Evolutionary conservation across 2,113 vertebrate genomes (phyloP).

Genomic region (Ondatra zibethicus): DNA sequence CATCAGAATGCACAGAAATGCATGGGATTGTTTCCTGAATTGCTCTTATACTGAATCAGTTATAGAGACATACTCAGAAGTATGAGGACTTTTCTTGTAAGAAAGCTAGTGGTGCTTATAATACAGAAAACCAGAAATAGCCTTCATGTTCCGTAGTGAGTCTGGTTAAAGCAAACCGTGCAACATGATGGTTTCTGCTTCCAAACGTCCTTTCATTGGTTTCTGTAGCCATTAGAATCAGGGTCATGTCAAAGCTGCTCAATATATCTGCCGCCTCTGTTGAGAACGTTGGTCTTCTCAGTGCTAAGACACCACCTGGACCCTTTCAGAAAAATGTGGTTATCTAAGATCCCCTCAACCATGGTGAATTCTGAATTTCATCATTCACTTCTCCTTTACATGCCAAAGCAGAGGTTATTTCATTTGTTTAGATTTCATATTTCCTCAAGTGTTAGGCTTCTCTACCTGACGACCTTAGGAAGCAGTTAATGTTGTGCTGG

Average conservation of each 20-base stretch:
- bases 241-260: not conserved
- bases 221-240: not conserved
- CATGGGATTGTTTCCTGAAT: not conserved
- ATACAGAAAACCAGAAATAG: not conserved
- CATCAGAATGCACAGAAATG: not conserved
- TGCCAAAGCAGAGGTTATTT: not conserved
- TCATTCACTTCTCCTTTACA: fast-evolving
- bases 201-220: not conserved
- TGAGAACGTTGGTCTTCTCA: not conserved
- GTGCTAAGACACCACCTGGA: not conserved
- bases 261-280: not conserved
- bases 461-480: not conserved
- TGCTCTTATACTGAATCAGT: not conserved
- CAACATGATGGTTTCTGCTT: not conserved
- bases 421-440: fast-evolving
- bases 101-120: not conserved
- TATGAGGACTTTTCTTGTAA: not conserved
- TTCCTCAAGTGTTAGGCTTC: not conserved
- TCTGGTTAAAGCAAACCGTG: not conserved
- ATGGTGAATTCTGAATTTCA: not conserved
- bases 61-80: not conserved
- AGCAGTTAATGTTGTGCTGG: not conserved
- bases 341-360: not conserved
- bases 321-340: not conserved
- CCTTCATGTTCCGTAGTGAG: not conserved